Evolutionary conservation across 2,113 vertebrate species (phyloP).

Genomic region (Amblyornis subalaris): DNA sequence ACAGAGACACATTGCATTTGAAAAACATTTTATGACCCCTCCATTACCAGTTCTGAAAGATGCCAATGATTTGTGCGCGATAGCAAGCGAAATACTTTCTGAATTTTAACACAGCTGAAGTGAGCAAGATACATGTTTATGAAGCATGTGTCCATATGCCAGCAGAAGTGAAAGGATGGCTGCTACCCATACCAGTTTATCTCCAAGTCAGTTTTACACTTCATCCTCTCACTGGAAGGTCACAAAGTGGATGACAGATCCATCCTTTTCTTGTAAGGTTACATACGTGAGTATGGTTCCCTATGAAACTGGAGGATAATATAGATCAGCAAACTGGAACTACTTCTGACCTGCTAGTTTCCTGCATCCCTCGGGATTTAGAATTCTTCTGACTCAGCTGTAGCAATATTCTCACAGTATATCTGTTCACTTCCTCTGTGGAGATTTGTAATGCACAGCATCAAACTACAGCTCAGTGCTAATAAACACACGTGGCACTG

Average conservation of each 20-base stretch:
- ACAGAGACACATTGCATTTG: neutral
- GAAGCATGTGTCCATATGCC: rapidly evolving
- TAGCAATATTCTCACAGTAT: neutral
- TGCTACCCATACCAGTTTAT: neutral
- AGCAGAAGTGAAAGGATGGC: neutral
- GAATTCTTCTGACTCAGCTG: neutral
- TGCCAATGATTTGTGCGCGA: neutral
- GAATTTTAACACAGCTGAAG: neutral
- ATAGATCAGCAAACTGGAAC: neutral
- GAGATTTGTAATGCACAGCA: neutral
- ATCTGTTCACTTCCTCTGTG: neutral
- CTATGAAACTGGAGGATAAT: neutral
- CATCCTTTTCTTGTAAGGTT: neutral
- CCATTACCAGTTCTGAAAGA: neutral
- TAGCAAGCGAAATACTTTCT: neutral
- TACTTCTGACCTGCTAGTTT: neutral
- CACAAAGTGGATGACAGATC: neutral
- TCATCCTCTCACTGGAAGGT: neutral
- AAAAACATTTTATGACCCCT: neutral
- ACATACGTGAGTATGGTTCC: neutral
- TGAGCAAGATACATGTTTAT: neutral
- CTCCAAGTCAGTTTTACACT: neutral
- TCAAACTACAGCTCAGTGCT: neutral
- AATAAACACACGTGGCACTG: neutral
- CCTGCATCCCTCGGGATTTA: neutral